Evolutionary conservation across 2,797 vertebrate species (phyloP).

Genomic region (Tokudaia tokunoshimensis): DNA sequence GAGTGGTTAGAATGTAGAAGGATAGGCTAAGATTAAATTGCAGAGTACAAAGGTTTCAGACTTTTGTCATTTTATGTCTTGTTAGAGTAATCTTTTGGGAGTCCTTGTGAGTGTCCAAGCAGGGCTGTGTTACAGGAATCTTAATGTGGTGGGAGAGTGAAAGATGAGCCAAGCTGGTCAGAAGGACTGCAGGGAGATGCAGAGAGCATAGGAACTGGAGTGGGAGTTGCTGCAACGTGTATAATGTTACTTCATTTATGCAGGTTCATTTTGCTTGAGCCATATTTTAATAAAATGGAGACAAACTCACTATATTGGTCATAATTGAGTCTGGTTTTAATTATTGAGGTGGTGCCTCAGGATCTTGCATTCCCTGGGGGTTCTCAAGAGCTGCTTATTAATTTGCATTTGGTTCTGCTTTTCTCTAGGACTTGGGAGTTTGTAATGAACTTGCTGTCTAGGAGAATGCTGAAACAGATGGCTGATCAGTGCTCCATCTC

Average conservation of each 20-base stretch:
- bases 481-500: constrained; percentile 18
- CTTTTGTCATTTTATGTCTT: constrained; percentile 53
- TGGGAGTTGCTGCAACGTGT: not conserved
- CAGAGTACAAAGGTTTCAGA: constrained; percentile 32
- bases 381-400: constrained; percentile 46
- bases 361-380: constrained; percentile 45
- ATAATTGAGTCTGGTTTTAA: constrained; percentile 69
- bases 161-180: constrained; percentile 22
- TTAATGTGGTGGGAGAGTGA: not conserved
- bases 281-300: constrained; percentile 68
- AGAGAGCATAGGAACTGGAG: not conserved
- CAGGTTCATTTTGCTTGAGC: constrained; percentile 61
- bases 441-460: constrained; percentile 56
- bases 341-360: constrained; percentile 59
- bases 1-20: constrained; percentile 41
- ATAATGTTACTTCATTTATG: constrained; percentile 47
- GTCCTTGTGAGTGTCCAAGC: constrained; percentile 10
- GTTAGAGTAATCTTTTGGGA: constrained; percentile 40
- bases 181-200: not conserved
- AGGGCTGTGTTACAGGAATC: not conserved
- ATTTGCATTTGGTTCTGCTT: constrained; percentile 66
- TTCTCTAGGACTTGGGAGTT: constrained; percentile 47
- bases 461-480: constrained; percentile 48
- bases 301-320: constrained; percentile 45
- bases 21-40: constrained; percentile 36